Evolutionary conservation across 2,888 invertebrate genomes (phyloP), one percentile per base, ranked within the genome.

Genomic region (Didymodactylos carnosus): DNA sequence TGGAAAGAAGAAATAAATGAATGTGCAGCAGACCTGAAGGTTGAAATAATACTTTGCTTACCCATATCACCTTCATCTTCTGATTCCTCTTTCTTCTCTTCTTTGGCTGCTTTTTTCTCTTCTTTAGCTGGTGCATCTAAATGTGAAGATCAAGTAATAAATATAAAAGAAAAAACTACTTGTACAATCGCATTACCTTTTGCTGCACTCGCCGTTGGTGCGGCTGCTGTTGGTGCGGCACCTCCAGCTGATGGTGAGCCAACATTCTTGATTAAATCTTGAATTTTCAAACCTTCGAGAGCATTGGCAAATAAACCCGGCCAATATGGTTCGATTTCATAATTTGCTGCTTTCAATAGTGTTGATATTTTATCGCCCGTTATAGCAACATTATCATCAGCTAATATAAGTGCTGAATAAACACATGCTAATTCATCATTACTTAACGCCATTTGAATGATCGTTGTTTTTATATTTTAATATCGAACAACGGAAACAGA

Each of bases 251-350:
- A n/a, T n/a, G 35, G 35, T 62, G 62, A 62, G 11, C 62, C 92
- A 80, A 95, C 89, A 85, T 90, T 93, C 77, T 92, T 91, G 84
- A 95, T 91, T 81, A 95, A 86, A 77, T 92, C 91, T 81, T 91
- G 92, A 74, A 97, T 89, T 83, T 93, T 93, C 77, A 95, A 86
- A 77, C 92, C 92, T 84, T 95, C 94, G 78, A 98, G 86, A 49
- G 95, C 92, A 85, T 95, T 94, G 78, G 97, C 92, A 84, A 97
- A 98, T 75, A 98, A 88, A 72, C 81, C 83, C 51, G 97, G 94
- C 98, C 98, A 98, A 87, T 94, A 97, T 27, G 97, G 94, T 84
- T 98, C 98, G 46, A 98, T 90, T 77, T 91, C 91, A 76, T 97
- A 94, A 82, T 88, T 89, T 78, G 98, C 95, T 70, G 97, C 95